phyloP scores from a whole-genome alignment of 2,888 invertebrate genomes.

The Cryptocheilus praepositus region DNA sequence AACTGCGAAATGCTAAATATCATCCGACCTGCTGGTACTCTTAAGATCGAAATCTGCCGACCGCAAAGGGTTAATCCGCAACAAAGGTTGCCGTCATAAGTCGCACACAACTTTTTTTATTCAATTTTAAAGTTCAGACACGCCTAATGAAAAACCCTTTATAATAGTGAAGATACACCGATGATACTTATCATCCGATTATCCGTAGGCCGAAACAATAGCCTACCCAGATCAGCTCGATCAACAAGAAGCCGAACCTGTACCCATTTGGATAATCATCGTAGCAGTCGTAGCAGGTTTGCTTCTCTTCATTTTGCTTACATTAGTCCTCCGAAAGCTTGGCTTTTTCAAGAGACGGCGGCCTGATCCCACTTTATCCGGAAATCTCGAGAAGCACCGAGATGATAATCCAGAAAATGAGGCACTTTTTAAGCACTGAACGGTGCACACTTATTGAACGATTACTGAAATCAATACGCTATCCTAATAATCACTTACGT shows the following conservation, averaged over 20 bases:
- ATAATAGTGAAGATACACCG: too few relatives aligned
- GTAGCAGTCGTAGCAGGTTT: constrained; percentile 90
- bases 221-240: constrained; percentile 89
- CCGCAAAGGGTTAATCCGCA: too few relatives aligned
- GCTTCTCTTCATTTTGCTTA: constrained; percentile 86
- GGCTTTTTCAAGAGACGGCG: constrained; percentile 93
- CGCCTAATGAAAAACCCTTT: too few relatives aligned
- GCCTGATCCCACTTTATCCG: constrained; percentile 88
- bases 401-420: constrained; percentile 80
- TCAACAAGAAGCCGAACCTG: constrained; percentile 83
- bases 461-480: neutral
- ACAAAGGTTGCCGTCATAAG: too few relatives aligned
- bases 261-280: constrained; percentile 91
- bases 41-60: too few relatives aligned
- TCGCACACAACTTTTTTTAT: too few relatives aligned
- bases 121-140: too few relatives aligned
- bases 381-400: constrained; percentile 85
- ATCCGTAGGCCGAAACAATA: constrained; percentile 84
- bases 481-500: constrained; percentile 46
- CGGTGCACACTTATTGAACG: neutral
- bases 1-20: too few relatives aligned
- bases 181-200: too few relatives aligned
- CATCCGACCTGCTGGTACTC: too few relatives aligned
- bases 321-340: constrained; percentile 89
- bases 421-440: constrained; percentile 69